A percentile compares a stretch with the other conserved stretches of the same genome.
Evolutionary conservation across 1,140 invertebrate genomes (phyloP).

Genomic region (Rhynchophorus ferrugineus): DNA sequence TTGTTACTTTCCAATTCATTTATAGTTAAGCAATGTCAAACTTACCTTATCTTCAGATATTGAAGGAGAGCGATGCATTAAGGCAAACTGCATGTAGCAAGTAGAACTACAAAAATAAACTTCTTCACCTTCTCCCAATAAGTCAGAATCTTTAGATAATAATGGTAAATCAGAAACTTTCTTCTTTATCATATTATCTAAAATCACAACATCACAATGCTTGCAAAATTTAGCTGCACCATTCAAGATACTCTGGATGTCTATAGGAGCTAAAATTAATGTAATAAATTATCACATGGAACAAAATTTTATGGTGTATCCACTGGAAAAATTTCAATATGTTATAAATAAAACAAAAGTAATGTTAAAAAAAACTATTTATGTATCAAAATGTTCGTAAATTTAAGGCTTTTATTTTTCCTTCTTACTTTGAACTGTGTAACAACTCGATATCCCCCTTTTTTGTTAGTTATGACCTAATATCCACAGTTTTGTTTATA

Average conservation of each 20-base stretch:
- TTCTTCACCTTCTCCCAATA: constrained; percentile 54
- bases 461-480: too few species aligned
- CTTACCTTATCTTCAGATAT: constrained; percentile 47
- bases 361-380: too few species aligned
- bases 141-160: constrained; percentile 57
- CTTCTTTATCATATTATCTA: constrained; percentile 72
- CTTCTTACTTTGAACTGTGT: too few species aligned
- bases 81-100: constrained; percentile 76
- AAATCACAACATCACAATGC: constrained; percentile 83
- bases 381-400: too few species aligned
- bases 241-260: constrained; percentile 85
- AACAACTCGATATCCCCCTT: too few species aligned
- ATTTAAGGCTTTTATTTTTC: too few species aligned
- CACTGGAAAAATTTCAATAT: too few species aligned
- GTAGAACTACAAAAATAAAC: constrained; percentile 76
- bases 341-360: too few species aligned
- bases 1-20: background rate
- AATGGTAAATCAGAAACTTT: constrained; percentile 74
- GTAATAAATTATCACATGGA: constrained; percentile 6
- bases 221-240: constrained; percentile 83
- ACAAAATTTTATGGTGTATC: too few species aligned
- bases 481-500: too few species aligned
- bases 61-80: constrained; percentile 53
- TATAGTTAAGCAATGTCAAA: constrained; percentile 1
- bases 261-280: constrained; percentile 55